A percentile compares a stretch with the other conserved stretches of the same genome.
Evolutionary conservation across 2,113 vertebrate species (phyloP).

Genomic region (Reinhardtius hippoglossoides): DNA sequence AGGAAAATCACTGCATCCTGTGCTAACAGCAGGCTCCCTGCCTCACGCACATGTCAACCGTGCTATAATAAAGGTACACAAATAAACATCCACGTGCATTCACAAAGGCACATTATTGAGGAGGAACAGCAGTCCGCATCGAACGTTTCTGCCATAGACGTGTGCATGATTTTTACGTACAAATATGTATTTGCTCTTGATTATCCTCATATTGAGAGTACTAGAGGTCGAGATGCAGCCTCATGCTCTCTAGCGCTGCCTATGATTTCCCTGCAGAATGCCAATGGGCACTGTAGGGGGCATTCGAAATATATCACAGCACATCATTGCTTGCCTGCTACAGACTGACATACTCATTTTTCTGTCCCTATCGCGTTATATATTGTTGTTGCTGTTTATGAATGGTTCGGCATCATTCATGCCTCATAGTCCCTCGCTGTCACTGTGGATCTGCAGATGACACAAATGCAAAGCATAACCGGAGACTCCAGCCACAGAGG

Average conservation of each 20-base stretch:
- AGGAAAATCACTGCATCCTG: slow-evolving; percentile 62
- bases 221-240: slow-evolving; percentile 35
- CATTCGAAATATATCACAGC: slow-evolving; percentile 63
- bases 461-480: slow-evolving; percentile 50
- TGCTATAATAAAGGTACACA: slow-evolving; percentile 18
- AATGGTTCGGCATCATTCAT: slow-evolving; percentile 60
- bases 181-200: slow-evolving; percentile 45
- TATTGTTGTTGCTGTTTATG: slow-evolving; percentile 59
- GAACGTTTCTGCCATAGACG: slow-evolving; percentile 5
- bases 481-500: slow-evolving; percentile 23
- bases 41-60: slow-evolving; percentile 28
- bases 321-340: slow-evolving; percentile 52
- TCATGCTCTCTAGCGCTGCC: background rate
- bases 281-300: slow-evolving; percentile 52
- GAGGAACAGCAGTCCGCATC: slow-evolving; percentile 15
- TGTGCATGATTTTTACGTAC: slow-evolving; percentile 14
- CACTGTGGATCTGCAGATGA: slow-evolving; percentile 59
- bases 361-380: slow-evolving; percentile 57
- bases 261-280: slow-evolving; percentile 61
- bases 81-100: slow-evolving; percentile 1
- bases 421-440: slow-evolving; percentile 51
- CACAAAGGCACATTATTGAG: slow-evolving; percentile 20
- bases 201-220: slow-evolving; percentile 47
- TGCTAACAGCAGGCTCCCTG: slow-evolving; percentile 55
- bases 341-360: slow-evolving; percentile 47